These are phyloP conservation scores for Conomelus anceps DNA, from an alignment of 2,888 invertebrate genomes.

Conservation along the genomic window DNA sequence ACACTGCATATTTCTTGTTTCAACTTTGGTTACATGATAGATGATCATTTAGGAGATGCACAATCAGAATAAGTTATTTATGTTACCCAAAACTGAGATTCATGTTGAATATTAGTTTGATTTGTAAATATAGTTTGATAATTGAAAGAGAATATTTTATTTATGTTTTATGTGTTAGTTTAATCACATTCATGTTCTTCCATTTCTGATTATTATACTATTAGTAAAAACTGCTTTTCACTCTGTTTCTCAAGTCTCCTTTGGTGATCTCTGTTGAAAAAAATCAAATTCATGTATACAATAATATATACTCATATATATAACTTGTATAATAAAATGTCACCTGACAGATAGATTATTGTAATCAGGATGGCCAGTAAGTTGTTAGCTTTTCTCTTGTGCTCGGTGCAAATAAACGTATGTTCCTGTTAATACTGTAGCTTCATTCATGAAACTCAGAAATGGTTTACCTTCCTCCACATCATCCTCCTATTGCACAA, in stretches of 20 bases:
- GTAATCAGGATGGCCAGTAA: slow-evolving; percentile 15
- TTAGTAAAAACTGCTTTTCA: neutral
- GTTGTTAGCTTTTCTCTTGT: slow-evolving; percentile 24
- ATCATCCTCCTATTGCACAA: no score
- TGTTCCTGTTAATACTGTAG: slow-evolving; percentile 25
- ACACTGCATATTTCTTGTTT: no score
- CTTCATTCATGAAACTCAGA: no score
- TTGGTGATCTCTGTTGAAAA: neutral
- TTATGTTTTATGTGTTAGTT: neutral
- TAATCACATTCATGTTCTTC: neutral
- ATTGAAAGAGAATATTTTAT: neutral
- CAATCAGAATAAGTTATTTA: neutral
- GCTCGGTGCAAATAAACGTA: slow-evolving; percentile 29
- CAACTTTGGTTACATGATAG: no score
- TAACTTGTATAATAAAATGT: neutral
- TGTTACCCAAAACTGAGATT: neutral
- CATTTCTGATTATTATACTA: neutral
- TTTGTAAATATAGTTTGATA: neutral
- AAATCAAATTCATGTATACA: neutral
- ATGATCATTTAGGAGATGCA: neutral
- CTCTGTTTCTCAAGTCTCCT: neutral
- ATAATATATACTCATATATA: neutral
- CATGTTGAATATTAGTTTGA: neutral
- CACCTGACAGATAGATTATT: neutral
- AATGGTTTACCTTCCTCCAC: no score